A percentile compares a stretch with the other conserved stretches of the same genome.
Conservation (phyloP, 2,113 vertebrate genomes). For the Romanogobio albipinnatus region DNA sequence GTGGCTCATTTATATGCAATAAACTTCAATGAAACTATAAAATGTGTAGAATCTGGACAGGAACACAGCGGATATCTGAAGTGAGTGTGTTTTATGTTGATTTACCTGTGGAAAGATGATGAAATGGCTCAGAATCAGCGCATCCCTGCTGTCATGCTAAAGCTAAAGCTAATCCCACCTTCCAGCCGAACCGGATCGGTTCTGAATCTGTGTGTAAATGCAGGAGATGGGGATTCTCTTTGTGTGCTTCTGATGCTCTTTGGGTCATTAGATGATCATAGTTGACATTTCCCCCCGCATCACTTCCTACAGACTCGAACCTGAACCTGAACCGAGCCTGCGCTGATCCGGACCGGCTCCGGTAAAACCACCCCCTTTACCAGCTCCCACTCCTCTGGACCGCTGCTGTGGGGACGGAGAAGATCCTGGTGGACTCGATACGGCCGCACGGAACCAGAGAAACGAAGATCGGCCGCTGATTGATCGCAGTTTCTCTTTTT, state of each 20-base stretch:
- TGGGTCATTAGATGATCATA: slow-evolving; percentile 74
- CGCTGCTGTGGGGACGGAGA: background rate
- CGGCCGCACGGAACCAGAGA: background rate
- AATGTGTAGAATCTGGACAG: background rate
- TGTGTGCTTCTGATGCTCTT: slow-evolving; percentile 70
- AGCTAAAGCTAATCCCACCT: slow-evolving; percentile 35
- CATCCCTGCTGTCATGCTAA: slow-evolving; percentile 36
- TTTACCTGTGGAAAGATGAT: slow-evolving; percentile 34
- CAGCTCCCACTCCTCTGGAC: background rate
- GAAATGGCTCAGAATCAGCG: slow-evolving; percentile 9
- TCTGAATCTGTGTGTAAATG: background rate
- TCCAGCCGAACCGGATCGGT: slow-evolving; percentile 33
- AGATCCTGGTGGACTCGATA: background rate
- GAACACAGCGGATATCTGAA: background rate
- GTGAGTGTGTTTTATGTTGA: background rate
- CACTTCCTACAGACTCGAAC: slow-evolving; percentile 71
- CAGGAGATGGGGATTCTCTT: slow-evolving; percentile 63
- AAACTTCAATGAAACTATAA: background rate
- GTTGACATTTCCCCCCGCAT: slow-evolving; percentile 74
- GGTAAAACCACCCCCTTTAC: background rate
- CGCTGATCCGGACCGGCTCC: slow-evolving; percentile 1
- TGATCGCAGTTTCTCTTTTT: slow-evolving; percentile 40
- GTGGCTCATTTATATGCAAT: background rate
- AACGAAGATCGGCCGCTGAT: slow-evolving; percentile 14
- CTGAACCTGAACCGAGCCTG: slow-evolving; percentile 26